Evolutionary conservation across 2,797 vertebrate genomes (phyloP).

Genomic region (Hozukius guyotensis): DNA sequence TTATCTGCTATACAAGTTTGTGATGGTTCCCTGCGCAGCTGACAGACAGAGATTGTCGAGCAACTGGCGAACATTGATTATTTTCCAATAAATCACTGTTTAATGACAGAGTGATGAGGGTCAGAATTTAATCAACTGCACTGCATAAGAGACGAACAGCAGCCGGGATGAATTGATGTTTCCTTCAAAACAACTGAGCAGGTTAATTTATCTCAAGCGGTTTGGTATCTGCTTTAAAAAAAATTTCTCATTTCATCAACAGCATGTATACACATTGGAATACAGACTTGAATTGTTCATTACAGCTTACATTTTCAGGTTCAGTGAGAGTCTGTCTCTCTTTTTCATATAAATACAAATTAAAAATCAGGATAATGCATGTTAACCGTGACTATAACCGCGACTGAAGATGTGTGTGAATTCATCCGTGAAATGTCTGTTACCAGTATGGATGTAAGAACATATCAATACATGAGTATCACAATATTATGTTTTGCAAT

Average conservation of each 20-base stretch:
- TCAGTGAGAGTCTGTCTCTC: neutral
- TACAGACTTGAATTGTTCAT: neutral
- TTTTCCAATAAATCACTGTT: slow-evolving; percentile 55
- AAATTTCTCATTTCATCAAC: slow-evolving; percentile 3
- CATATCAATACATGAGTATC: too few relatives aligned
- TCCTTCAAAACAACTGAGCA: slow-evolving; percentile 19
- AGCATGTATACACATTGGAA: neutral
- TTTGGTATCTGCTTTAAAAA: slow-evolving; percentile 23
- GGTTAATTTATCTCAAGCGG: slow-evolving; percentile 29
- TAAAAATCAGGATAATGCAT: neutral
- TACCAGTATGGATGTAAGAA: neutral
- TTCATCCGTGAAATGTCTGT: neutral
- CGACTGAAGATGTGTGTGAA: neutral
- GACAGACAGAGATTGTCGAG: slow-evolving; percentile 8
- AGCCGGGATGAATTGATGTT: slow-evolving; percentile 37
- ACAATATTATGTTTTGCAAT: too few relatives aligned
- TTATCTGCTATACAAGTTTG: slow-evolving; percentile 9
- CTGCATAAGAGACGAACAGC: slow-evolving; percentile 26
- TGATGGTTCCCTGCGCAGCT: neutral
- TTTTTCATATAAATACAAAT: neutral
- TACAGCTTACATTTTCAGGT: neutral
- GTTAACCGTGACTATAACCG: neutral
- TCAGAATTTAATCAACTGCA: slow-evolving; percentile 55
- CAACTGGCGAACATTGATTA: slow-evolving; percentile 31
- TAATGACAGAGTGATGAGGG: slow-evolving; percentile 47